Evolutionary conservation across 1,140 invertebrate genomes (phyloP), one percentile per base, ranked within the genome.

Genomic region (Catajapyx aquilonaris): DNA sequence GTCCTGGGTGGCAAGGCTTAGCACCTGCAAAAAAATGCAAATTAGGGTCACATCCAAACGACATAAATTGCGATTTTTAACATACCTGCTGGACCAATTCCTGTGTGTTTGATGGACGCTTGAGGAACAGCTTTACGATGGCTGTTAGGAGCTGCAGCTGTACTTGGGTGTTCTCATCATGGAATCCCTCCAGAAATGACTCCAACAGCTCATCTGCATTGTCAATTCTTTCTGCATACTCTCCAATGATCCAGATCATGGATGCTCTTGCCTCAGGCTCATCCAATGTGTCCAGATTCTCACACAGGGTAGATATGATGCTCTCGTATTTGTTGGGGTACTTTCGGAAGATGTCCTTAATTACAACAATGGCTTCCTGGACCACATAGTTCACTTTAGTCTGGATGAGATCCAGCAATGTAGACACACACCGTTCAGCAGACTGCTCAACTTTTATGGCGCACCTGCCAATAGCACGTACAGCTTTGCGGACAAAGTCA

Each of bases 221-320:
- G 57, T 99, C 95, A 48, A 99, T 99, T 45, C 95, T 71, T 52
- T 99, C 95, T 0, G 95, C 95, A 60, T 99, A 99, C 56, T 91
- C 83, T 44, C 93, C 95, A 57, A 99, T 96, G 44, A 99, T 99
- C 95, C 95, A 99, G 44, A 99, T 97, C 95, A 99, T 99, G 0
- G 90, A 96, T 9, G 93, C 95, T 48, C 94, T 67, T 0, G 95
- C 95, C 61, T 99, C 95, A 0, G 95, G 94, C 53, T 99, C 95
- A 61, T 99, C 95, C 33, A 99, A 54, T 0, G 95, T 97, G 51
- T 99, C 95, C 37, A 99, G 61, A 62, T 99, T 98, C 61, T 99
- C 95, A 60, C 95, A 99, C 0, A 99, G 62, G 0, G 94, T 98
- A 34, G 91, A 95, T 52, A 99, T 99, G 52, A 99, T 99, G 52